Conservation (phyloP, 2,888 invertebrate species). For the Miltochrista miniata region DNA sequence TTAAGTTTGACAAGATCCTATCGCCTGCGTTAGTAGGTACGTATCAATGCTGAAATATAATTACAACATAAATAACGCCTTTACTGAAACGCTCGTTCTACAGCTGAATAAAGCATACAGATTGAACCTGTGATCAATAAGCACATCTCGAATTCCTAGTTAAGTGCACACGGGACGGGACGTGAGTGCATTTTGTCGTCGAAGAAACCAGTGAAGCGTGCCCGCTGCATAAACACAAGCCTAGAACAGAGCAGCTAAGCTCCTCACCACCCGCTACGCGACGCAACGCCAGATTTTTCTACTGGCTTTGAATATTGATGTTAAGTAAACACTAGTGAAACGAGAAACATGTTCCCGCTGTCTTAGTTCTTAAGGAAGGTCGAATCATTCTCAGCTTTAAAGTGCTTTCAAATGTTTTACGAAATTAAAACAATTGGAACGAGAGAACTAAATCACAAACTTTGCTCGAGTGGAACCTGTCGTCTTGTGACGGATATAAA, state of each 20-base stretch:
- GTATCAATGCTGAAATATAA: background rate
- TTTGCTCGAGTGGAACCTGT: slow-evolving; percentile 26
- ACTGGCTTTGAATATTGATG: slow-evolving; percentile 71
- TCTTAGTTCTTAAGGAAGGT: slow-evolving; percentile 40
- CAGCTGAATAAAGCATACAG: slow-evolving; percentile 37
- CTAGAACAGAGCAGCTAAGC: slow-evolving; percentile 55
- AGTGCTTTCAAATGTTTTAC: slow-evolving; percentile 33
- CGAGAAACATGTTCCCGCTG: slow-evolving; percentile 29
- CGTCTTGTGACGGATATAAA: slow-evolving; percentile 33
- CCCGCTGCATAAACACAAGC: slow-evolving; percentile 66
- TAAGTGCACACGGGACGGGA: slow-evolving; percentile 61
- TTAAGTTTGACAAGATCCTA: background rate
- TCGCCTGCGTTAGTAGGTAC: background rate
- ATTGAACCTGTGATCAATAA: slow-evolving; percentile 66
- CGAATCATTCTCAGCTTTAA: slow-evolving; percentile 35
- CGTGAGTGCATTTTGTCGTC: slow-evolving; percentile 81
- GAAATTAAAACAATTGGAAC: slow-evolving; percentile 29
- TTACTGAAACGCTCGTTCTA: slow-evolving; percentile 17
- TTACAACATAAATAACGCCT: background rate
- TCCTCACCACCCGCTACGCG: slow-evolving; percentile 19
- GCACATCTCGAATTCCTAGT: slow-evolving; percentile 63
- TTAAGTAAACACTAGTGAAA: slow-evolving; percentile 52
- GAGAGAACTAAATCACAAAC: slow-evolving; percentile 38
- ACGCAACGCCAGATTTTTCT: slow-evolving; percentile 60
- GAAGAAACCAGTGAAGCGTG: slow-evolving; percentile 69